Conservation (phyloP, 37 sponge, comb jelly and placozoan species). For the Agelas oroides region DNA sequence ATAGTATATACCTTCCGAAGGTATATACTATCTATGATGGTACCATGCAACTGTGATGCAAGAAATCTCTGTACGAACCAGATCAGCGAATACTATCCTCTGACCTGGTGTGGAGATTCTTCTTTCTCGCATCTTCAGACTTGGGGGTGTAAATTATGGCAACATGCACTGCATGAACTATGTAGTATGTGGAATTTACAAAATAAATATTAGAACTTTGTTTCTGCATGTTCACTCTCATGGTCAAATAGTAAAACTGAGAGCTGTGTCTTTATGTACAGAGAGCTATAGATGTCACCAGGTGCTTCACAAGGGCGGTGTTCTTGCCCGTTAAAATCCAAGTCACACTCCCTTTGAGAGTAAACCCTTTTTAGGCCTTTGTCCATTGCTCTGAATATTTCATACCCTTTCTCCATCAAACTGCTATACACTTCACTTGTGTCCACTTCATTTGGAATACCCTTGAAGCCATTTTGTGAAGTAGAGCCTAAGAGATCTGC, state of each 20-base stretch:
- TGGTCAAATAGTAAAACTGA: constrained; percentile 42
- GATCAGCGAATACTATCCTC: no score
- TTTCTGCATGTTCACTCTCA: constrained; percentile 24
- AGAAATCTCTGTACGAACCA: no score
- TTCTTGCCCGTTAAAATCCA: constrained; percentile 13
- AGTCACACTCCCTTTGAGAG: constrained; percentile 4
- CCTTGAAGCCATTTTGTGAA: constrained; percentile 9
- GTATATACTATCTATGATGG: no score
- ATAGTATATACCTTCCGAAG: no score
- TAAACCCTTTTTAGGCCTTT: constrained; percentile 5
- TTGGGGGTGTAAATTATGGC: no score
- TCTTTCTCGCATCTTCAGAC: no score
- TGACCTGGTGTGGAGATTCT: no score
- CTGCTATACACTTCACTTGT: background rate
- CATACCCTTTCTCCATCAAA: constrained; percentile 33
- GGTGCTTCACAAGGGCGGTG: background rate
- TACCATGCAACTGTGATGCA: no score
- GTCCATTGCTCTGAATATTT: constrained; percentile 30
- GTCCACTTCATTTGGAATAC: constrained; percentile 22
- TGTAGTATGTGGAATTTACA: no score
- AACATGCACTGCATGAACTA: no score
- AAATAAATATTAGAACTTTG: background rate
- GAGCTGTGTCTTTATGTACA: constrained; percentile 20
- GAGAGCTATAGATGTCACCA: background rate
- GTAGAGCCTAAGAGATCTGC: constrained; percentile 21